Percentiles rank a stretch among this genome's conserved stretches.
phyloP scores from a whole-genome alignment of 1,140 invertebrate genomes.

The Sogatella furcifera region DNA sequence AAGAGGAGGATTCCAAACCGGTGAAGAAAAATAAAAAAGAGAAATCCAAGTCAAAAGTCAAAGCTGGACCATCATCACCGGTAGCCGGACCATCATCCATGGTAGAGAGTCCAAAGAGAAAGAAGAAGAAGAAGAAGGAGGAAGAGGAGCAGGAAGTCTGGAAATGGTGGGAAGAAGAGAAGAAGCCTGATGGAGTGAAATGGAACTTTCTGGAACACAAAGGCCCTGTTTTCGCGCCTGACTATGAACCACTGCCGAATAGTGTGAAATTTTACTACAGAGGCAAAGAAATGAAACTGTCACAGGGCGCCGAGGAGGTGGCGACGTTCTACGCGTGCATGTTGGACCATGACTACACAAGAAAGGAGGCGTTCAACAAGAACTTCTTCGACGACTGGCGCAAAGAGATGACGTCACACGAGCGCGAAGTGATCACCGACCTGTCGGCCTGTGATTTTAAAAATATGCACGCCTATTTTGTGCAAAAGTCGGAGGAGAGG shows the following conservation, averaged over 20 bases:
- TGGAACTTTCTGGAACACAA: conserved; percentile 96
- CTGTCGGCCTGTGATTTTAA: conserved; percentile 92
- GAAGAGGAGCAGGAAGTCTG: conserved; percentile 78
- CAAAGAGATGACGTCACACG: conserved; percentile 77
- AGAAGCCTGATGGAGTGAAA: conserved; percentile 85
- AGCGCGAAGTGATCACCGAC: conserved; percentile 71
- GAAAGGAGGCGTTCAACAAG: conserved; percentile 88
- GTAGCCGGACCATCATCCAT: conserved; percentile 25
- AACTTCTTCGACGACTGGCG: conserved; percentile 95
- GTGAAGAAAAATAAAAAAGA: conserved; percentile 31
- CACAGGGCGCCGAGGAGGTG: conserved; percentile 82
- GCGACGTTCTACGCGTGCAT: conserved; percentile 96
- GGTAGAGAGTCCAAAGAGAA: conserved; percentile 29
- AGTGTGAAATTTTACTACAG: conserved; percentile 89
- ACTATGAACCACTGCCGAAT: conserved; percentile 84
- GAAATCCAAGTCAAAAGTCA: conserved; percentile 31
- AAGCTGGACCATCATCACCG: too few species aligned
- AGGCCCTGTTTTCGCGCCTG: conserved; percentile 93
- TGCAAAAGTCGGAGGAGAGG: conserved; percentile 65
- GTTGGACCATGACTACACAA: conserved; percentile 98
- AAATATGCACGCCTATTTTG: conserved; percentile 78
- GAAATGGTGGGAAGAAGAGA: conserved; percentile 98
- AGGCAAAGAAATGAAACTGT: conserved; percentile 71
- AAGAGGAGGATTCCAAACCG: too few species aligned
- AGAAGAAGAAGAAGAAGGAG: conserved; percentile 72